Conservation (phyloP, 2,113 vertebrate genomes). For the Sylvietta virens region DNA sequence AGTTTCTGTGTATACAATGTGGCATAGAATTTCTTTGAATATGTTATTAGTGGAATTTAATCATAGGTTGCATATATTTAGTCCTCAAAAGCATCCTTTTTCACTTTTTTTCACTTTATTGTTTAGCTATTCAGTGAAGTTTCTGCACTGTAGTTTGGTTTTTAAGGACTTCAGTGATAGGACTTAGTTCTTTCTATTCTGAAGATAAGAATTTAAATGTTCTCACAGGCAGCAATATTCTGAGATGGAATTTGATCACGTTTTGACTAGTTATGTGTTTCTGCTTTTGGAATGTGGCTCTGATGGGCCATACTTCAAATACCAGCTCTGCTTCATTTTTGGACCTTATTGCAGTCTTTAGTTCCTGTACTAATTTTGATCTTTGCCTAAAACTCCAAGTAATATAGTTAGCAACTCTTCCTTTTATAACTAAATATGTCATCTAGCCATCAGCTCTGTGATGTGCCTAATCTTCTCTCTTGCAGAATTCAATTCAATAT, state of each 20-base stretch:
- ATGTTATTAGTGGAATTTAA: neutral
- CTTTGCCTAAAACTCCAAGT: neutral
- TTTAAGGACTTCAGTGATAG: neutral
- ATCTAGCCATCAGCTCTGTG: constrained; percentile 38
- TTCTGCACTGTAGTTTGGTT: neutral
- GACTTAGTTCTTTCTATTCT: neutral
- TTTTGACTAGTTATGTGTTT: neutral
- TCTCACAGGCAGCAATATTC: neutral
- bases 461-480: constrained; percentile 43
- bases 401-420: constrained; percentile 29
- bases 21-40: neutral
- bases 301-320: neutral
- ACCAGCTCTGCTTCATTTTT: neutral
- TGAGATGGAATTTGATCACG: neutral
- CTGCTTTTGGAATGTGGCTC: neutral
- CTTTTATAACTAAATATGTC: neutral
- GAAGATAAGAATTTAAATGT: neutral
- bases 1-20: neutral
- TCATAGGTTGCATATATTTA: neutral
- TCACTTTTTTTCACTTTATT: neutral
- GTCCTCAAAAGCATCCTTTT: neutral
- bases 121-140: neutral
- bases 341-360: neutral
- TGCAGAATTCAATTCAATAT: constrained; percentile 48
- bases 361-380: neutral